Evolutionary conservation across 1,140 invertebrate genomes (phyloP), one percentile per base, ranked within the genome.

Genomic region (Dendroctonus ponderosae): DNA sequence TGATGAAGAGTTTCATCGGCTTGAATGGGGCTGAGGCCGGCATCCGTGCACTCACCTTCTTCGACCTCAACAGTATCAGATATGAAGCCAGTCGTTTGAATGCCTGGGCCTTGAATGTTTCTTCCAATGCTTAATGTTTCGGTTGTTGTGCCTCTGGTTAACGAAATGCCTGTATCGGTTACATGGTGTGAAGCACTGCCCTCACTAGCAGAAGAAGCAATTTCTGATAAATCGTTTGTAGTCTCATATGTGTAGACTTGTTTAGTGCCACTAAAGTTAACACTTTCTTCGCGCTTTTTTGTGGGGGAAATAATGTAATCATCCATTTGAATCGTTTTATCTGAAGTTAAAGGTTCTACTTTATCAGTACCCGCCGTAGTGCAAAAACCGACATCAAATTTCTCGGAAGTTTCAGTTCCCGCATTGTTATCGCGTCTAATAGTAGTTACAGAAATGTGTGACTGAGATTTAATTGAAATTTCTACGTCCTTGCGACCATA

Each of bases 1-100:
- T 74, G 72, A 41, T 77, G 70, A 11, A 70, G 60, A 38, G 74
- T 73, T 52, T 82, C 81, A 71, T 83, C 82, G 6, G 79, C 74
- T 75, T 82, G 81, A 38, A 84, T 83, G 37, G 83, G 82, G 72
- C 82, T 84, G 44, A 84, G 69, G 7, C 80, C 82, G 9, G 82
- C 82, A 75, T 85, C 83, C 9, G 83, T 83, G 26, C 82, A 74
- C 75, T 84, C 82, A 12, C 74, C 74, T 70, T 84, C 82, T 75
- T 82, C 81, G 15, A 74, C 71, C 67, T 82, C 80, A 40, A 77
- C 75, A 61, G 79, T 82, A 72, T 84, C 84, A 9, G 81, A 79
- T 62, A 82, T 79, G 42, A 80, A 76, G 11, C 79, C 76, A n/a
- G 76, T 78, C 59, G 79, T 80, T 69, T 72, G 72, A 14, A 63